Conservation (phyloP, 2,888 invertebrate species). For the Folsomia candida region DNA sequence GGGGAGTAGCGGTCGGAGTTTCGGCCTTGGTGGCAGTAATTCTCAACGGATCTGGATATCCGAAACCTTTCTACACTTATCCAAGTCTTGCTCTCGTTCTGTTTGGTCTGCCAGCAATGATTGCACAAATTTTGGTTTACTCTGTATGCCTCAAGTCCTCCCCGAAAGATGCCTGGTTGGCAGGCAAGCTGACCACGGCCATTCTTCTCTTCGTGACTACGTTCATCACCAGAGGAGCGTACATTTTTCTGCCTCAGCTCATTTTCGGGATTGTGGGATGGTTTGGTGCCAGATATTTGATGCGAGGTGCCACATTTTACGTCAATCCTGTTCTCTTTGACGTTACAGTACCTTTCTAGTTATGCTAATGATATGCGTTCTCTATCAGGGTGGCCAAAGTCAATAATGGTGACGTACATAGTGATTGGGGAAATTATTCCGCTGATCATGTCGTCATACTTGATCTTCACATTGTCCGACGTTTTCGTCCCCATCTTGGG, state of each 20-base stretch:
- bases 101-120: conserved; percentile 46
- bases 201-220: conserved; percentile 39
- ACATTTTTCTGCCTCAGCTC: conserved; percentile 39
- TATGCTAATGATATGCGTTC: no score
- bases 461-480: conserved; percentile 38
- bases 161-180: conserved; percentile 43
- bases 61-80: conserved; percentile 46
- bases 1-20: conserved; percentile 29
- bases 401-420: conserved; percentile 37
- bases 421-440: conserved; percentile 46
- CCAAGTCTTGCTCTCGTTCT: conserved; percentile 41
- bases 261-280: conserved; percentile 42
- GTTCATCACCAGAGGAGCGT: conserved; percentile 43
- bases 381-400: conserved; percentile 34
- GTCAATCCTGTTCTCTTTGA: no score
- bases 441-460: conserved; percentile 36
- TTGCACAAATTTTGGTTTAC: conserved; percentile 38
- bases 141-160: conserved; percentile 29
- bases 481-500: conserved; percentile 49
- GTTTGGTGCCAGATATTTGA: conserved; percentile 33
- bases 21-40: conserved; percentile 35
- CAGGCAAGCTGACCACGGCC: conserved; percentile 40
- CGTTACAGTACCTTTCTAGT: no score
- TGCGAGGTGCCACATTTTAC: conserved; percentile 35
- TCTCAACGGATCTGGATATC: conserved; percentile 40